phyloP scores from a whole-genome alignment of 1,140 invertebrate species.

The Dendroctonus ponderosae region DNA sequence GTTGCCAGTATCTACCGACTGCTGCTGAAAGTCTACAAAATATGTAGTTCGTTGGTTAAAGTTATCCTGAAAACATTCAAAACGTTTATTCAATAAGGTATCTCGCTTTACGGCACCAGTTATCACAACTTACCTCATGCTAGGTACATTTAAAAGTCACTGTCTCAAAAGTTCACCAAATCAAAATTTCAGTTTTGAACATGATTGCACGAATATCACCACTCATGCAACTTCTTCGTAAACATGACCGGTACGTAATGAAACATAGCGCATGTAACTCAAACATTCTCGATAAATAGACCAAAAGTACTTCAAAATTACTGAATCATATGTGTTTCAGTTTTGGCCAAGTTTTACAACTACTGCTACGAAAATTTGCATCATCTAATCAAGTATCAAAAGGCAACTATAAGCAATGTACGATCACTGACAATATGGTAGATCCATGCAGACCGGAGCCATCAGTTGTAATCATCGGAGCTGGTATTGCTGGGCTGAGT shows the following conservation, averaged over 20 bases:
- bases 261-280: background rate
- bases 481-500: constrained; percentile 73
- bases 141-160: constrained; percentile 1
- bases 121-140: too few relatives aligned
- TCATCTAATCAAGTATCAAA: background rate
- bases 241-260: constrained; percentile 7
- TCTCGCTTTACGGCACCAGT: too few relatives aligned
- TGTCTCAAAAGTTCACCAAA: constrained; percentile 7
- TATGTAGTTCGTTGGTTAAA: too few relatives aligned
- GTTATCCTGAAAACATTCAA: too few relatives aligned
- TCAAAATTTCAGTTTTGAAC: constrained; percentile 29
- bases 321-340: background rate
- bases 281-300: background rate
- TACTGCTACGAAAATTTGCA: constrained; percentile 14
- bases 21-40: too few relatives aligned
- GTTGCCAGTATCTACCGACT: too few relatives aligned
- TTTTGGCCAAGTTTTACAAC: constrained; percentile 13
- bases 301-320: background rate
- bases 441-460: constrained; percentile 61
- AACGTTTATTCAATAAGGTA: too few relatives aligned
- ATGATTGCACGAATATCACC: constrained; percentile 21
- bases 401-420: constrained; percentile 41
- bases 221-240: constrained; percentile 2
- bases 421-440: constrained; percentile 52
- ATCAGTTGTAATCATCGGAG: constrained; percentile 70